These are phyloP conservation scores for Pogonognathellus flavescens DNA, from an alignment of 1,140 invertebrate genomes.

Conservation along the genomic window DNA sequence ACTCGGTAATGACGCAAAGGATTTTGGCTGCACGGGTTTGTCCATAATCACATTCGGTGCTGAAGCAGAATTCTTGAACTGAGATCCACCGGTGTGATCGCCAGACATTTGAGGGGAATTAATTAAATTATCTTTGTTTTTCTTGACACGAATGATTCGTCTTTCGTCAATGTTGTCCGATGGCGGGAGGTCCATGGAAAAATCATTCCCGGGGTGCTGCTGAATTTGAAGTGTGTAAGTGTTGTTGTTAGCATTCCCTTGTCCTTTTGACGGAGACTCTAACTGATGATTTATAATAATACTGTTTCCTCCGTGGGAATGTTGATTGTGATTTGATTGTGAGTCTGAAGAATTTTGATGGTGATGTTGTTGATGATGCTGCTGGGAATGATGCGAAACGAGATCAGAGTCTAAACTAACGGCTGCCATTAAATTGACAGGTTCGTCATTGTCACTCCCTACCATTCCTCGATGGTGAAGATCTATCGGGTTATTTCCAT, in stretches of 20 bases:
- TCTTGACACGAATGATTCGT: constrained; percentile 65
- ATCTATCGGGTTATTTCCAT: constrained; percentile 40
- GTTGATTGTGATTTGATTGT: constrained; percentile 12
- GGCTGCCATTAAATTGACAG: constrained; percentile 64
- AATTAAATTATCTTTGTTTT: constrained; percentile 55
- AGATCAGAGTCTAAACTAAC: constrained; percentile 58
- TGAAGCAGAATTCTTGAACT: background rate
- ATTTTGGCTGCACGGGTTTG: constrained; percentile 64
- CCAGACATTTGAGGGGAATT: background rate
- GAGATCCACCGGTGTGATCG: background rate
- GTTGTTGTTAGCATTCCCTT: background rate
- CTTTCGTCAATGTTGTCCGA: constrained; percentile 62
- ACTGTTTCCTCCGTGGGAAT: constrained; percentile 31
- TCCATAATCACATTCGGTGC: constrained; percentile 63
- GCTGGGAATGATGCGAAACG: constrained; percentile 40
- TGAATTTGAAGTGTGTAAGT: constrained; percentile 34
- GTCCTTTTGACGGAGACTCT: constrained; percentile 15
- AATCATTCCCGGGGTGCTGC: constrained; percentile 35
- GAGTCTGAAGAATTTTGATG: constrained; percentile 35
- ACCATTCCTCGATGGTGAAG: constrained; percentile 45
- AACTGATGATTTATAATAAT: constrained; percentile 25
- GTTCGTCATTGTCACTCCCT: constrained; percentile 61
- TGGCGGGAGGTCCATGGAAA: background rate
- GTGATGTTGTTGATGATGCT: constrained; percentile 50
- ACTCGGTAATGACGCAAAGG: constrained; percentile 60